Evolutionary conservation across 2,797 vertebrate species (phyloP).

Genomic region (Propithecus perrieri): DNA sequence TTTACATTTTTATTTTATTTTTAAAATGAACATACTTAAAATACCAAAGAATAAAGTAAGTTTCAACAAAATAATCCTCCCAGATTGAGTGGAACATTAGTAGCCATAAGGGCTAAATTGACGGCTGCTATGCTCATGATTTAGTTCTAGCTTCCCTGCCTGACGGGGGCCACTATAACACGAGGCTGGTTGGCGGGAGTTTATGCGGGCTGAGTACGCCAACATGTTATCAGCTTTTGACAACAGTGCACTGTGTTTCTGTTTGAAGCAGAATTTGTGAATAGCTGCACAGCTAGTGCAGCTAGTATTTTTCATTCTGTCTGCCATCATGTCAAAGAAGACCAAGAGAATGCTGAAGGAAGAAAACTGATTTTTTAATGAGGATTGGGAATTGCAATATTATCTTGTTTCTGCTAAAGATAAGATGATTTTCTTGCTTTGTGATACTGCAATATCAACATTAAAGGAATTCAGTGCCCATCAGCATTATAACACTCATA

Average conservation of each 20-base stretch:
- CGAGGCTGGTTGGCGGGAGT: not conserved
- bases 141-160: not conserved
- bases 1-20: not conserved
- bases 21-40: not conserved
- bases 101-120: not conserved
- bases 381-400: not conserved
- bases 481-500: not conserved
- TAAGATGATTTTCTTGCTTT: not conserved
- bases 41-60: not conserved
- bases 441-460: not conserved
- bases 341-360: not conserved
- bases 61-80: not conserved
- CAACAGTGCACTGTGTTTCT: not conserved
- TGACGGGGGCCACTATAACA: not conserved
- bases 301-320: not conserved
- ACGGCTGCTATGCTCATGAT: rapidly evolving
- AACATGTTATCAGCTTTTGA: not conserved
- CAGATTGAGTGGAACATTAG: not conserved
- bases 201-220: not conserved
- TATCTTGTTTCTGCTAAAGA: not conserved
- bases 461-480: not conserved
- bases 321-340: not conserved
- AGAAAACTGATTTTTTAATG: not conserved
- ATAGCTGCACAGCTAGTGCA: not conserved
- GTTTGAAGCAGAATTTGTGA: not conserved